phyloP scores from a whole-genome alignment of 2,888 invertebrate species.

The Epirrhoe alternata region DNA sequence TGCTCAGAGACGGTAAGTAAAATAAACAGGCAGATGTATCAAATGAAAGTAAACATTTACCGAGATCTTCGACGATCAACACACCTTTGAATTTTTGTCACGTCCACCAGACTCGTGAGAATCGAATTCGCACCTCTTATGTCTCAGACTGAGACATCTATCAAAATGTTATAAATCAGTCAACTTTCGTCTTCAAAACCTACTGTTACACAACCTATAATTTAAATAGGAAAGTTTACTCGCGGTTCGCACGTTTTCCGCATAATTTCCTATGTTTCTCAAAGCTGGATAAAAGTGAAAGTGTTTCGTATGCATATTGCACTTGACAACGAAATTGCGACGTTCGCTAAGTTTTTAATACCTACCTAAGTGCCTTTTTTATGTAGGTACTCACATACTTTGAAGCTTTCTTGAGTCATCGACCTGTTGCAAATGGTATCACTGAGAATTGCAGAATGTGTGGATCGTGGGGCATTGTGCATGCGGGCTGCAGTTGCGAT shows the following conservation, averaged over 20 bases:
- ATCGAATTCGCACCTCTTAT: too few relatives aligned
- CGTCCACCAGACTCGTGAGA: too few relatives aligned
- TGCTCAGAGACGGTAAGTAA: conserved; percentile 88
- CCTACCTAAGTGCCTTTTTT: conserved; percentile 20
- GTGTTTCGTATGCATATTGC: conserved; percentile 42
- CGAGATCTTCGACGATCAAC: too few relatives aligned
- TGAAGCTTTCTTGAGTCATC: conserved; percentile 38
- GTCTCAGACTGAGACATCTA: background rate
- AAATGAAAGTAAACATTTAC: too few relatives aligned
- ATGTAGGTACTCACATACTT: background rate
- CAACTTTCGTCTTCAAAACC: conserved; percentile 25
- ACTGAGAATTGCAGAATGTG: conserved; percentile 24
- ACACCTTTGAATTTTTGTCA: too few relatives aligned
- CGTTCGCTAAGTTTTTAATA: conserved; percentile 27
- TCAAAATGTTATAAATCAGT: background rate
- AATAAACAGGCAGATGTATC: background rate
- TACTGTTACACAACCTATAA: conserved; percentile 20
- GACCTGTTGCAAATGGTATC: conserved; percentile 29
- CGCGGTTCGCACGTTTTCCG: conserved; percentile 31
- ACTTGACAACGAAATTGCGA: conserved; percentile 28
- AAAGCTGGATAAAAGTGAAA: conserved; percentile 50
- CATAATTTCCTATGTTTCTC: conserved; percentile 36
- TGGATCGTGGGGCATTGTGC: conserved; percentile 29
- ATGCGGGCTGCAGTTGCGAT: conserved; percentile 37
- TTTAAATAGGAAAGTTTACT: conserved; percentile 36